Conservation (phyloP, 2,113 vertebrate genomes). For the Chloropsis cyanopogon region DNA sequence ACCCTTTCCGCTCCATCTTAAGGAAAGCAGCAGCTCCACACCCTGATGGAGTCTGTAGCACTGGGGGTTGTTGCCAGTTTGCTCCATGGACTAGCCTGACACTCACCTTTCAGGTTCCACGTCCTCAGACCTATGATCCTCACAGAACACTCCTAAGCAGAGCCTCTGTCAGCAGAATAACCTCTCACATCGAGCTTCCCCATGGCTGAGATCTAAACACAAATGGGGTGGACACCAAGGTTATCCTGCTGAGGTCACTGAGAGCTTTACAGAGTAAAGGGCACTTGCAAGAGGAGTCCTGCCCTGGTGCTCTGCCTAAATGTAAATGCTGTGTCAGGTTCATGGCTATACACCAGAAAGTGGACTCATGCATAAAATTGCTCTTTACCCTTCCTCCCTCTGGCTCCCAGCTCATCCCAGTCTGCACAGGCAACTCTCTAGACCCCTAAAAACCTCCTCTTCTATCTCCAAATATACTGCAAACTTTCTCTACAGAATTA, state of each 20-base stretch:
- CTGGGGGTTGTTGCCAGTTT: neutral
- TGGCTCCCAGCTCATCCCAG: neutral
- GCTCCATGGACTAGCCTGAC: accelerated
- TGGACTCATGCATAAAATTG: neutral
- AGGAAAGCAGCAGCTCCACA: neutral
- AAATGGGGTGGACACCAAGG: neutral
- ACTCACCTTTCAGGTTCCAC: accelerated
- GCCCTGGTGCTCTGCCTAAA: neutral
- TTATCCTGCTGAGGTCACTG: neutral
- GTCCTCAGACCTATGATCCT: neutral
- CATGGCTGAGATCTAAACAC: neutral
- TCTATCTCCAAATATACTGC: neutral
- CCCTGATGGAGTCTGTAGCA: accelerated
- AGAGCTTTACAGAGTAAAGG: neutral
- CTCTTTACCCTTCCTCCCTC: neutral
- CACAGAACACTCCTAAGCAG: neutral
- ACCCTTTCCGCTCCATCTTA: neutral
- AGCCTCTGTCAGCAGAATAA: neutral
- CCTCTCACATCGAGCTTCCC: neutral
- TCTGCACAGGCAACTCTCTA: neutral
- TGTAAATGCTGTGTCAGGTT: neutral
- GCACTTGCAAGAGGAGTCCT: neutral
- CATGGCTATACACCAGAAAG: neutral
- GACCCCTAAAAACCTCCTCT: neutral
- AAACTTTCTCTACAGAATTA: neutral